Evolutionary conservation across 2,113 vertebrate species (phyloP).

Genomic region (Meles meles): DNA sequence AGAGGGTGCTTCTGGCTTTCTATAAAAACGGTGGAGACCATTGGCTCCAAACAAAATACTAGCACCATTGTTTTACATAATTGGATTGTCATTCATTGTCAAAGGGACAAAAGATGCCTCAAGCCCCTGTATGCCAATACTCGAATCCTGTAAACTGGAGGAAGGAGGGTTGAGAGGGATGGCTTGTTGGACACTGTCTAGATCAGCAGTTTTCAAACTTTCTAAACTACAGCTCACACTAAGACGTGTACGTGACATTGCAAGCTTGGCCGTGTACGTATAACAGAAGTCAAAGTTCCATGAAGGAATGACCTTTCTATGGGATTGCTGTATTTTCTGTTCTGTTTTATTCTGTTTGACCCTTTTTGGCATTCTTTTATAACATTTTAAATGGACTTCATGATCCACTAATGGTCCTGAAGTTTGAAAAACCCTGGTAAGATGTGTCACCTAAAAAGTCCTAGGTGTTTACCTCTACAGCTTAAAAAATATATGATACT

Average conservation of each 20-base stretch:
- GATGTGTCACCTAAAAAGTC: not conserved
- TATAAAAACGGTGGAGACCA: not conserved
- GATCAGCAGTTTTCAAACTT: not conserved
- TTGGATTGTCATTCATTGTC: not conserved
- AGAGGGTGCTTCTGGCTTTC: not conserved
- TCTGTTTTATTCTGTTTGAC: not conserved
- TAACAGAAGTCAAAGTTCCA: not conserved
- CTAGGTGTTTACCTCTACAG: not conserved
- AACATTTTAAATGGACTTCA: conserved; percentile 13
- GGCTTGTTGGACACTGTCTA: not conserved
- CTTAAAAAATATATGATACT: not conserved
- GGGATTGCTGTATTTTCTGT: not conserved
- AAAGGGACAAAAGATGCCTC: not conserved
- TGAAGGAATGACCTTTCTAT: not conserved
- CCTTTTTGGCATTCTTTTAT: not conserved
- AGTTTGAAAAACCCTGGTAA: not conserved
- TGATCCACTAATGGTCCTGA: not conserved
- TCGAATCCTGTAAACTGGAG: not conserved
- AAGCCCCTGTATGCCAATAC: not conserved
- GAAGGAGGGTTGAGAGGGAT: not conserved
- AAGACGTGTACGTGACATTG: not conserved
- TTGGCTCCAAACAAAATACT: not conserved
- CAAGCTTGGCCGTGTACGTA: not conserved
- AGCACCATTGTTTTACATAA: not conserved
- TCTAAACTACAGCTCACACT: not conserved